These are phyloP conservation scores for Agonopterix arenella DNA, from an alignment of 2,888 invertebrate species.

Conservation along the genomic window DNA sequence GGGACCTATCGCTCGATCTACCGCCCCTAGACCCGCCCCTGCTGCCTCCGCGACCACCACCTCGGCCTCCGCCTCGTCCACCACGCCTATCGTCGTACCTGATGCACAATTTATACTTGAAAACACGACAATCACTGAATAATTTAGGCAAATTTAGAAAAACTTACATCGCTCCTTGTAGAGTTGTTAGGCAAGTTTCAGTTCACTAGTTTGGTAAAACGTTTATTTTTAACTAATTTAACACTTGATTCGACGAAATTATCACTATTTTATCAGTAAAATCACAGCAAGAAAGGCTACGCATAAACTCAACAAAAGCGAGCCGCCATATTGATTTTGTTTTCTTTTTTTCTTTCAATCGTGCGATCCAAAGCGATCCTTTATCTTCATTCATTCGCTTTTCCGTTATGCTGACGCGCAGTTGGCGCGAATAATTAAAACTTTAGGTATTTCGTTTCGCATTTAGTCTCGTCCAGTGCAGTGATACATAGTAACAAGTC, in stretches of 20 bases:
- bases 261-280: background rate
- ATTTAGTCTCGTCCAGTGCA: no score
- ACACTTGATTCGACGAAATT: background rate
- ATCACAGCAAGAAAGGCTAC: background rate
- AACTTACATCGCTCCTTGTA: background rate
- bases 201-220: background rate
- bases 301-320: constrained; percentile 17
- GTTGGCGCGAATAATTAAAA: no score
- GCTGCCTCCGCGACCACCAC: constrained; percentile 52
- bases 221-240: background rate
- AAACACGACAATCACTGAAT: background rate
- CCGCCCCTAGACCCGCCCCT: constrained; percentile 33
- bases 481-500: no score
- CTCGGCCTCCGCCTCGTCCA: constrained; percentile 48
- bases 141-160: background rate
- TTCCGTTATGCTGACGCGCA: no score
- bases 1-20: constrained; percentile 60
- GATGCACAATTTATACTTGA: constrained; percentile 10
- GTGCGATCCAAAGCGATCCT: background rate
- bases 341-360: background rate
- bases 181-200: background rate
- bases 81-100: constrained; percentile 76
- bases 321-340: constrained; percentile 33
- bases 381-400: no score
- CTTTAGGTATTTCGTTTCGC: no score